Base-by-base conservation (phyloP, 2,113 vertebrate genomes). In the Coreoperca whiteheadi region DNA sequence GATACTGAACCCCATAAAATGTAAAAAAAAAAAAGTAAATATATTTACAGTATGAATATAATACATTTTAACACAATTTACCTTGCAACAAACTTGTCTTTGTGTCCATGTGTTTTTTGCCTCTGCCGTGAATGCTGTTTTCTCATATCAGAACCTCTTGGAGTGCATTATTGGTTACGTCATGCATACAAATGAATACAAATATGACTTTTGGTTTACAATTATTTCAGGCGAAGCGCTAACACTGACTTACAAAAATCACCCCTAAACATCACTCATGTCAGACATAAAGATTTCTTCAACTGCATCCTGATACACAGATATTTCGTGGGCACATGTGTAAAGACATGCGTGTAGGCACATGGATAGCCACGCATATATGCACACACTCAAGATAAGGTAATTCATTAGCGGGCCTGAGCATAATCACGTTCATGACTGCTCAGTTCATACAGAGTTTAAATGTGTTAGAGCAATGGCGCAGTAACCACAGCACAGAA, bases 371-470 rank as follows among this genome's bases (percentile, higher is more conserved):
- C 53, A 70, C 0, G 18, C 69, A 66, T 43, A 43, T 21, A 69
- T 1, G 20, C 37, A 28, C 28, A 65, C 77, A 66, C 50, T 65
- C 50, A 54, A 43, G 81, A 82, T 48, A 84, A 86, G 73, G 87
- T 90, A 87, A 90, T 88, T 81, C 86, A 75, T 89, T 74, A 85
- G 83, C 65, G 50, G 90, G 86, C 82, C 86, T 77, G 75, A 76
- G 73, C 77, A 84, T 91, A 89, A 93, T 91, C 76, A 83, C 82
- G 93, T 93, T 92, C 88, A 88, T 87, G 89, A 90, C 81, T 68
- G 66, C 65, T 67, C 28, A 50, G 92, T 90, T 94, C 91, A 92
- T 56, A 64, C 69, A 81, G 78, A 91, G 93, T 91, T 92, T 77
- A 91, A 92, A 89, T 84, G 81, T 91, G 79, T 77, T 88, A 63